Base-by-base conservation (phyloP, 2,888 invertebrate genomes). In the Caenorhabditis sp. region DNA sequence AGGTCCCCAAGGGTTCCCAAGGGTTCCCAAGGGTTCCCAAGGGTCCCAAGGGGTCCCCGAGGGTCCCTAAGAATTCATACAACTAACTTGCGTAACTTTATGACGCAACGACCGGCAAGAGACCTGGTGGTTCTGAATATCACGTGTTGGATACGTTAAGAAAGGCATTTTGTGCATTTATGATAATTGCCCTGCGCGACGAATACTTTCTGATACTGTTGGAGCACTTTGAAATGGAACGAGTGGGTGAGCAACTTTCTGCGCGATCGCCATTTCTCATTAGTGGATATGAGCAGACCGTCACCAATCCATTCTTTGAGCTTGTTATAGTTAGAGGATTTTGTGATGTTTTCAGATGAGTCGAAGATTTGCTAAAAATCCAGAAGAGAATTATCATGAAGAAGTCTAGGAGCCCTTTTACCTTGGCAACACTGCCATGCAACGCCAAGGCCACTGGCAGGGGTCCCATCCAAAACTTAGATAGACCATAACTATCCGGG, bases 211-310 rank as follows among this genome's bases (percentile, higher is more conserved):
- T 89, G 73, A 77, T 90, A 90, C 68, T 89, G 88, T 59, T 89
- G 84, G 56, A 90, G 85, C 63, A 90, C 89, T 63, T 88, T 88
- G 83, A 90, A 90, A 82, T 90, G 90, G 78, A 90, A 90, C 1
- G 90, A 88, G 14, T 90, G 90, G 0, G 90, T 90, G 59, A 90
- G 83, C 81, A 90, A 83, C 77, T 89, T 89, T n/a, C 90, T 81
- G 43, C 90, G 83, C 1, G 76, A 72, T 43, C 87, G 87, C 90
- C 90, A 90, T 82, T 90, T 90, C 10, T 83, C 82, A 14, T 90
- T 90, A 31, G 88, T 88, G 81, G 89, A 89, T 27, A 89, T 89
- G 4, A 90, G 83, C 1, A 90, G 85, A 8, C 90, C 90, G 25
- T 88, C 88, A 17, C 89, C 89, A 1, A 90, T 85, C 90, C 90